Percentiles rank a stretch among this genome's conserved stretches.
Conservation (phyloP, 2,113 vertebrate genomes). For the Gopherus evgoodei region DNA sequence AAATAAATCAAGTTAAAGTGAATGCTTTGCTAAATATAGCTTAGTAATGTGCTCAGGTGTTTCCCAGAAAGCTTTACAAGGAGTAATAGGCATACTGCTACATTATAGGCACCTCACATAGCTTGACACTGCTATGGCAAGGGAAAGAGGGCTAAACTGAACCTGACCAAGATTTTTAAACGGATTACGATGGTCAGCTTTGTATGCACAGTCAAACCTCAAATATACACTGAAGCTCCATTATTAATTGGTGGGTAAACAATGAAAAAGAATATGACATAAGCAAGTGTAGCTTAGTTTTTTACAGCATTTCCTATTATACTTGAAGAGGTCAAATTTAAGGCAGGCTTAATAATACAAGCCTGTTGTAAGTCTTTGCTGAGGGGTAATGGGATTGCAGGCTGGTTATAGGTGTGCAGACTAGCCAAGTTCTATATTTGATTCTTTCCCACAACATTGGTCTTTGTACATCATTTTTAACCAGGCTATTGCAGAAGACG, state of each 20-base stretch:
- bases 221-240: not conserved
- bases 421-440: not conserved
- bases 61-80: not conserved
- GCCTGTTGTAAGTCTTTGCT: not conserved
- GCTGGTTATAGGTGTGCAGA: not conserved
- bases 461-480: constrained; percentile 15
- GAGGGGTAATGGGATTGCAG: not conserved
- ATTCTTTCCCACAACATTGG: not conserved
- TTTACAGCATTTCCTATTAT: not conserved
- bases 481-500: constrained; percentile 89
- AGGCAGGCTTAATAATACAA: not conserved
- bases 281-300: not conserved
- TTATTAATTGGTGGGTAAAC: not conserved
- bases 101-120: not conserved
- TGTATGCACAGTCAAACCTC: not conserved
- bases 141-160: not conserved
- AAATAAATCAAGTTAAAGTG: not conserved
- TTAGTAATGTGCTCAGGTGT: not conserved
- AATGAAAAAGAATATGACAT: not conserved
- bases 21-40: not conserved
- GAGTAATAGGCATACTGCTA: not conserved
- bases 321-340: not conserved
- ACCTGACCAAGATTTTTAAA: not conserved
- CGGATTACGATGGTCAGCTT: not conserved
- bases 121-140: not conserved